Base-by-base conservation (phyloP, 2,113 vertebrate species). In the Leptosomus discolor region DNA sequence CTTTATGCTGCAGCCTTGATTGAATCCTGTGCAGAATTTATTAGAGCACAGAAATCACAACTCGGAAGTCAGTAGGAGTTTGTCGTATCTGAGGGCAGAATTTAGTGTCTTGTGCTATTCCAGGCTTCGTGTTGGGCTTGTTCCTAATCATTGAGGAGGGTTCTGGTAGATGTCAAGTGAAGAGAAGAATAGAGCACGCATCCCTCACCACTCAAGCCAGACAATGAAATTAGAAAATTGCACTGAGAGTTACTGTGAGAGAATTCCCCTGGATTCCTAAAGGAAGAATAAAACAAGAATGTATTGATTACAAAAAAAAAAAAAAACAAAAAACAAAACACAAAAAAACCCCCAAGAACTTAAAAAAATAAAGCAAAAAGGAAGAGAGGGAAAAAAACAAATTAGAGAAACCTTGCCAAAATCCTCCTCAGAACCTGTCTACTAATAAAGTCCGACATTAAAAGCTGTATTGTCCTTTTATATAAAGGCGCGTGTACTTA, bases 161-260 rank as follows among this genome's bases (percentile, higher is more conserved):
- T 88, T 88, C 91, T 94, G 80, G 64, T 94, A 90, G 91, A 91
- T 95, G 93, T 94, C 96, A 96, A 95, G 94, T 94, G 90, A 97
- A 90, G 88, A 90, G 96, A 92, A 96, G 87, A 86, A 81, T 50
- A 94, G 93, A 84, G 88, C 90, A 75, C 7, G 39, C 77, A 92
- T 86, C 92, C 89, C 95, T 76, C 87, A 71, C 76, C 91, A 73
- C 94, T 96, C 90, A 64, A 92, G 75, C 27, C 58, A 73, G 83
- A 97, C 85, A 92, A 95, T 91, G 89, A 90, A 92, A 88, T 84
- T 81, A 65, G 88, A 94, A 97, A 95, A 96, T 91, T 87, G 81
- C 83, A 86, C 79, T 45, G 88, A 56, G 87, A 94, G 78, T 50
- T 88, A 65, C 68, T 94, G 61, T 93, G 83, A 93, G 87, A 97